Percentiles rank a stretch among this genome's conserved stretches.
Evolutionary conservation across 2,797 vertebrate species (phyloP).

Genomic region (Pseudochirops cupreus): DNA sequence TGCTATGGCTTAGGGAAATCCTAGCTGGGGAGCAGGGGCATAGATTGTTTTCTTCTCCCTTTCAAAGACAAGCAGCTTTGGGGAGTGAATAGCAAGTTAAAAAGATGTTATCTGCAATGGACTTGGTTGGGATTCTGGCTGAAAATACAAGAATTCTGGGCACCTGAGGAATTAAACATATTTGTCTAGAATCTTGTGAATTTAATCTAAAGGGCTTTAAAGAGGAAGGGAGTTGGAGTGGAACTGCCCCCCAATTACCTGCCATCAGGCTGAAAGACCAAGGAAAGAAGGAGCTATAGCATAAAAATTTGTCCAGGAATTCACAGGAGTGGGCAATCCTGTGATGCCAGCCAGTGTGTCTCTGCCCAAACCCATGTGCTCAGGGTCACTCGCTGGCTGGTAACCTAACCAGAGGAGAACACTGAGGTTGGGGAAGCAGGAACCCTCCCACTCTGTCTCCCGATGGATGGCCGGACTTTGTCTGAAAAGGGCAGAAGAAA

Average conservation of each 20-base stretch:
- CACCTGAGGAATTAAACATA: background rate
- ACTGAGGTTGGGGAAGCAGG: background rate
- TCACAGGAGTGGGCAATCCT: background rate
- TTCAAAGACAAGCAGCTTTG: background rate
- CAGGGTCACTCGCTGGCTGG: background rate
- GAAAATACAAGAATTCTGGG: background rate
- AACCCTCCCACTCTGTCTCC: background rate
- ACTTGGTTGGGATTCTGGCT: background rate
- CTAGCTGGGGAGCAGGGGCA: background rate
- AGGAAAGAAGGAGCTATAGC: background rate
- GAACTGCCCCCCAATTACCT: background rate
- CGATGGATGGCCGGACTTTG: background rate
- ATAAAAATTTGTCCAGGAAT: background rate
- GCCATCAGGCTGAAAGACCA: background rate
- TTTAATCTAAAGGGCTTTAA: background rate
- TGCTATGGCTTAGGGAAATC: background rate
- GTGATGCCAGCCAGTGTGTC: background rate
- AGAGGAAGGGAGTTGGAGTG: background rate
- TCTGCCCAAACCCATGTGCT: background rate
- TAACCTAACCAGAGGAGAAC: background rate
- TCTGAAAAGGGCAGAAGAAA: background rate
- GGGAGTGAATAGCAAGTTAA: background rate
- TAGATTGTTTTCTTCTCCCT: background rate
- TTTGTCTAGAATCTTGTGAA: background rate
- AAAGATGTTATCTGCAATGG: background rate